These are phyloP conservation scores for Lithodes maja DNA, from an alignment of 2,888 invertebrate genomes.

Conservation along the genomic window DNA sequence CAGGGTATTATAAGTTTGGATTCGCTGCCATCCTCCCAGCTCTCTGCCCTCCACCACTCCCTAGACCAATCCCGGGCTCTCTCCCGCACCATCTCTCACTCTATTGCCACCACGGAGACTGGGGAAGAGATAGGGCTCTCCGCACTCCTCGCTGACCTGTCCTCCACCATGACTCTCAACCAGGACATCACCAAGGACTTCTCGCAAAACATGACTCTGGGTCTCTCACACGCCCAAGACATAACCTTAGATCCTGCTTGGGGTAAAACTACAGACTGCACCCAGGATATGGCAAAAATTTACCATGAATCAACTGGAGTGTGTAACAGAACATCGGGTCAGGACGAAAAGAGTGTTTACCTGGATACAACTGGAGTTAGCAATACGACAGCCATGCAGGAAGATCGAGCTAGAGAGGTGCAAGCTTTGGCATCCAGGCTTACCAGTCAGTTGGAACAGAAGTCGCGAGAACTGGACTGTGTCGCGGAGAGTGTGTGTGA, in stretches of 20 bases:
- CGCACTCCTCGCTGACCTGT: neutral
- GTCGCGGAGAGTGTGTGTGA: constrained; percentile 46
- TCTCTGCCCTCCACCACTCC: constrained; percentile 70
- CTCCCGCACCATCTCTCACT: constrained; percentile 71
- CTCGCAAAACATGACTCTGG: neutral
- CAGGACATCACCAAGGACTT: constrained; percentile 16
- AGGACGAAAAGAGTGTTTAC: too few species aligned
- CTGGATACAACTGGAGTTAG: neutral
- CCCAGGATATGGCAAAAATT: constrained; percentile 22
- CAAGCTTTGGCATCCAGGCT: constrained; percentile 48
- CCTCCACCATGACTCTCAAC: constrained; percentile 35
- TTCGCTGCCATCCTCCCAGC: constrained; percentile 70
- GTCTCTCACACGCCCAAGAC: constrained; percentile 18
- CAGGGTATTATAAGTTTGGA: constrained; percentile 71
- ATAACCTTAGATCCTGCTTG: neutral
- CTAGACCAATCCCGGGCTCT: constrained; percentile 71
- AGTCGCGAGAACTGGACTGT: constrained; percentile 53
- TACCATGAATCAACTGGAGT: neutral
- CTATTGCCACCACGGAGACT: constrained; percentile 68
- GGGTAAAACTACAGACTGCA: constrained; percentile 25
- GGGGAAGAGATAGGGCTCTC: constrained; percentile 41
- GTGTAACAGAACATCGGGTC: too few species aligned
- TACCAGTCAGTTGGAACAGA: constrained; percentile 45
- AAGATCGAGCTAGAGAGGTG: constrained; percentile 18
- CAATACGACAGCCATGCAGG: neutral